Base-by-base conservation (phyloP, 1,140 invertebrate species). In the Papilio polytes region DNA sequence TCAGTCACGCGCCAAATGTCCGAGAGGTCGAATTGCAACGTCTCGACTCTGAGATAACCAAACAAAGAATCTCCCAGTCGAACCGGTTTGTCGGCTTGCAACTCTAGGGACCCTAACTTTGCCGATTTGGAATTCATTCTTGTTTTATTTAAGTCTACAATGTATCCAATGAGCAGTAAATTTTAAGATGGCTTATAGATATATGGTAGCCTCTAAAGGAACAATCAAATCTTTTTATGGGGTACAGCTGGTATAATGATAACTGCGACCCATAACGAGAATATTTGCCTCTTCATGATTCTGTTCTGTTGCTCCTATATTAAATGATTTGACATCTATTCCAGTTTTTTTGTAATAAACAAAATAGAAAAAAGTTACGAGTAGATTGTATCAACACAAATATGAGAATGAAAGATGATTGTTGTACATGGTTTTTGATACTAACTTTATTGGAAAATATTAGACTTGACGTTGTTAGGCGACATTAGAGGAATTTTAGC, bases 101-200 rank as follows among this genome's bases (percentile, higher is more conserved):
- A 88, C 87, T 91, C 87, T 90, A 90, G 91, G 90, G 85, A 89
- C 85, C 89, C 88, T 91, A 91, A 92, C 88, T 88, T 92, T 87
- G 85, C 85, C 84, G 85, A 89, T 92, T 92, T 89, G 80, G 85
- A 86, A 87, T 87, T 90, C 84, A 89, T 91, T 89, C 80, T 90
- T 84, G 83, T 87, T 88, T 91, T 88, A 82, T 89, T 89, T 86
- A 70, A 82, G 78, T 82, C 81, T 78, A 83, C 78, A 80, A 74
- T 80, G 82, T 80, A 83, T 85, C 59, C 59, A 63, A 66, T 46
- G 53, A 36, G 77, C 56, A 44, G 56, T 78, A 44, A 63, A 78
- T 51, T 78, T 46, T 78, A 66, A 78, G 77, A 46, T 22, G 36
- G 9, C 26, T 59, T 44, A 22, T 41, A 22, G 56, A 59, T 78